Evolutionary conservation across 2,888 invertebrate genomes (phyloP).

Genomic region (Drosophila phalerata): DNA sequence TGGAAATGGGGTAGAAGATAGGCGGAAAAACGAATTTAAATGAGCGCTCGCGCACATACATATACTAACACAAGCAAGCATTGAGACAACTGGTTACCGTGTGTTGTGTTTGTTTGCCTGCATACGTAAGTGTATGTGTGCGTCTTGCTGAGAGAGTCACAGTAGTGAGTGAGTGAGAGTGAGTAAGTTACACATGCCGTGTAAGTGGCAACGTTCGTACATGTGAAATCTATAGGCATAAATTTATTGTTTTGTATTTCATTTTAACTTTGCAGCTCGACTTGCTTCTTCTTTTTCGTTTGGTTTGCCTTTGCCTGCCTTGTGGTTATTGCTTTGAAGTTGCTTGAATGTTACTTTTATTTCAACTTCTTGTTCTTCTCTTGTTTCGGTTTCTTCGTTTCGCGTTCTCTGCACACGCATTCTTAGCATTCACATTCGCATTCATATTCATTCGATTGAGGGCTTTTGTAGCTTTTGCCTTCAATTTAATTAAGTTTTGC

Average conservation of each 20-base stretch:
- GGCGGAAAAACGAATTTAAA: slow-evolving; percentile 77
- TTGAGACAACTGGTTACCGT: slow-evolving; percentile 53
- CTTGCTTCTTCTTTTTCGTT: slow-evolving; percentile 37
- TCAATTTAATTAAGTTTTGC: slow-evolving; percentile 64
- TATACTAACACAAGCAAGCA: slow-evolving; percentile 29
- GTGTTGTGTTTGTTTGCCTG: slow-evolving; percentile 20
- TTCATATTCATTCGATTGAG: slow-evolving; percentile 18
- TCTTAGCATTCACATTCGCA: slow-evolving; percentile 60
- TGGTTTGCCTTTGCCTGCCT: slow-evolving; percentile 8
- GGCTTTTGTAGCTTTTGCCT: slow-evolving; percentile 39
- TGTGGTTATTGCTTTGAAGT: slow-evolving; percentile 28
- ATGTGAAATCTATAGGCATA: slow-evolving; percentile 79
- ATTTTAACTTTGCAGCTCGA: slow-evolving; percentile 49
- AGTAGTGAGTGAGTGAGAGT: slow-evolving; percentile 31
- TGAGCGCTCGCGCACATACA: slow-evolving; percentile 56
- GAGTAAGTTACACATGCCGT: slow-evolving; percentile 60
- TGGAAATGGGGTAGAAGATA: slow-evolving; percentile 53
- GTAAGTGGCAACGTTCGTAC: slow-evolving; percentile 66
- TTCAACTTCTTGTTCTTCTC: slow-evolving; percentile 42
- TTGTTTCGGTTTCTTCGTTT: slow-evolving; percentile 35
- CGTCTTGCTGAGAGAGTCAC: slow-evolving; percentile 33
- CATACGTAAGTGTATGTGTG: slow-evolving; percentile 9
- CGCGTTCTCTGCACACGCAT: slow-evolving; percentile 64
- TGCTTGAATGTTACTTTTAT: slow-evolving; percentile 55
- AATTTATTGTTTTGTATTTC: slow-evolving; percentile 78